These are phyloP conservation scores for Dunckerocampus dactyliophorus DNA, from an alignment of 2,113 vertebrate species.

Conservation along the genomic window DNA sequence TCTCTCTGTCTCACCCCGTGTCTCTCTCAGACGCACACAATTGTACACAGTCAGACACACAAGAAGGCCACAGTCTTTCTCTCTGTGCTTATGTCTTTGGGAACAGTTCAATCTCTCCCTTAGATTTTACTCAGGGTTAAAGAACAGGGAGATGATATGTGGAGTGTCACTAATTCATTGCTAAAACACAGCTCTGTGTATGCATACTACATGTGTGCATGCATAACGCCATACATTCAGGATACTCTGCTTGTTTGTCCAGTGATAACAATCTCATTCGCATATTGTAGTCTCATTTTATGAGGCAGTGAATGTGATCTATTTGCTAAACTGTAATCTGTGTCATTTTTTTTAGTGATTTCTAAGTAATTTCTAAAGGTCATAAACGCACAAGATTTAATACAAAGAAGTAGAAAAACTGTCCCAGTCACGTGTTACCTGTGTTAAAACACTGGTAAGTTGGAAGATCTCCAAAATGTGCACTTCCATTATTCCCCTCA, in stretches of 20 bases:
- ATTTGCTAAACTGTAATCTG: constrained; percentile 23
- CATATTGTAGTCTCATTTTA: constrained; percentile 7
- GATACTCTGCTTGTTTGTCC: constrained; percentile 33
- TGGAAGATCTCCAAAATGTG: constrained; percentile 34
- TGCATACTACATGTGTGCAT: too few relatives aligned
- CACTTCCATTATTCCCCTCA: constrained; percentile 33
- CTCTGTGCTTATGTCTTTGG: constrained; percentile 68
- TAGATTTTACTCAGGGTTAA: constrained; percentile 79
- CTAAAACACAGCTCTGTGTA: constrained; percentile 33
- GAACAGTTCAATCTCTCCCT: constrained; percentile 68
- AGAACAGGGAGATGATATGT: constrained; percentile 69
- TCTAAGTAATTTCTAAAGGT: constrained; percentile 39
- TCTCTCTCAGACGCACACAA: constrained; percentile 10
- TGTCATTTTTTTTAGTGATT: constrained; percentile 46
- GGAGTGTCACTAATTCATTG: constrained; percentile 37
- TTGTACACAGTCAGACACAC: constrained; percentile 25
- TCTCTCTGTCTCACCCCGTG: constrained; percentile 14
- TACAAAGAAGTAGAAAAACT: constrained; percentile 33
- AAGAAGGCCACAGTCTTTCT: constrained; percentile 52
- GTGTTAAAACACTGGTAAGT: constrained; percentile 16
- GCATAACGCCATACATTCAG: constrained; percentile 30
- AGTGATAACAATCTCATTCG: constrained; percentile 23
- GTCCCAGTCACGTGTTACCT: constrained; percentile 17
- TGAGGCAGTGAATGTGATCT: constrained; percentile 31
- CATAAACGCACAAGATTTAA: constrained; percentile 52